Evolutionary conservation across 2,113 vertebrate species (phyloP), one percentile per base, ranked within the genome.

Genomic region (Laterallus jamaicensis): DNA sequence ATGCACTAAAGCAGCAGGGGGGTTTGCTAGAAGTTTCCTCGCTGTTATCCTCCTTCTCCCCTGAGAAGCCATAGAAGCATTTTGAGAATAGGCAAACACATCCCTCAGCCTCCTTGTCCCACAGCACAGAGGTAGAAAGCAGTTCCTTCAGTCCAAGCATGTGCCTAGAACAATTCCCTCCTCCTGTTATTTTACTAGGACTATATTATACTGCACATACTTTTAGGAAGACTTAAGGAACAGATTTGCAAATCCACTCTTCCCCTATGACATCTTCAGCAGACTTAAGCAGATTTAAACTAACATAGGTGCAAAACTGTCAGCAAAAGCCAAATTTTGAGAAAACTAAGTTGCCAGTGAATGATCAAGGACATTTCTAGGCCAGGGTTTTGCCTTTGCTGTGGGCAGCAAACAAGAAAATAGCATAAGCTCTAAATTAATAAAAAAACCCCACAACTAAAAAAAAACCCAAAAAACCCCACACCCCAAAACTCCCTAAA

Each of bases 111-210:
- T 68, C 32, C 32, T 40, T 2, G 2, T 37, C 28, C 13, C 2
- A 4, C 39, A 55, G 18, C 1, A 6, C 13, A 8, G 18, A 20
- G 47, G 35, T 31, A 63, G n/a, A 49, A 75, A 0, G 1, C 24
- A 47, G 26, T 52, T 50, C 22, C 9, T 7, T 4, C 32, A 19
- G 32, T 5, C 28, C 0, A 0, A 50, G 31, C 2, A 1, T 2
- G 0, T 25, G 8, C 26, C 63, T 59, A 31, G 35, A 59, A 42
- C 2, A 1, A 15, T 8, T 70, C 37, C 52, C 19, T 82, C 29
- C 29, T 69, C 40, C 54, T 25, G 28, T 31, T 49, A 18, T 64
- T 67, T 52, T n/a, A 35, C 49, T 54, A 56, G 14, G 1, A 3
- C 42, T 68, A 0, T 16, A 18, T 56, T 20, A 47, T 18, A 47